Base-by-base conservation (phyloP, 2,888 invertebrate species). In the Amitus sp. region DNA sequence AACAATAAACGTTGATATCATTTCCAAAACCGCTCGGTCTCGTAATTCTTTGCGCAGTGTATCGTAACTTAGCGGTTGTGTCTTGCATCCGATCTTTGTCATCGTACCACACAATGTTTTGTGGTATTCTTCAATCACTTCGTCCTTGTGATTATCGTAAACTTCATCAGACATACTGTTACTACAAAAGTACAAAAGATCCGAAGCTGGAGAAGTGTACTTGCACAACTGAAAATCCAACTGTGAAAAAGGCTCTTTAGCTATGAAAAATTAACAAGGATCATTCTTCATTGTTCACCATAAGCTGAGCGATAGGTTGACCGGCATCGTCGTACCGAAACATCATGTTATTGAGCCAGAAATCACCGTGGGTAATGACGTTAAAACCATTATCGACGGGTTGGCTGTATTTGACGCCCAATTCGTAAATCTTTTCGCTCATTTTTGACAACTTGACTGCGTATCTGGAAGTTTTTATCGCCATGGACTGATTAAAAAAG, bases 181-280 rank as follows among this genome's bases (percentile, higher is more conserved):
- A 10, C 79, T 77, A 13, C 84, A 70, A 61, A 85, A 84, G 64
- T 85, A 84, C 46, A 76, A 82, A 12, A 85, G 65, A 71, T 85
- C 85, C 17, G 83, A 60, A 1, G 81, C 83, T 6, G 84, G 84
- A 37, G 83, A 81, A 5, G 78, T 69, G 62, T 82, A 85, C 27
- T 73, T 53, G 47, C 79, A 76, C 61, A 84, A 52, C 77, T 85
- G 85, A 55, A 84, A 85, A 67, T 85, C 85, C 49, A 85, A 82
- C 85, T 85, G 71, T 0, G 83, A 57, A 40, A 39, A 23, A 30
- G 30, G n/a, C n/a, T 30, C n/a, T 9, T 30, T 30, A 7, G n/a
- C n/a, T n/a, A n/a, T n/a, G n/a, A n/a, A n/a, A n/a, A n/a, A n/a
- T n/a, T n/a, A n/a, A n/a, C n/a, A n/a, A n/a, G n/a, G n/a, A n/a